Evolutionary conservation across 2,113 vertebrate genomes (phyloP), one percentile per base, ranked within the genome.

Genomic region (Neoarius graeffei): DNA sequence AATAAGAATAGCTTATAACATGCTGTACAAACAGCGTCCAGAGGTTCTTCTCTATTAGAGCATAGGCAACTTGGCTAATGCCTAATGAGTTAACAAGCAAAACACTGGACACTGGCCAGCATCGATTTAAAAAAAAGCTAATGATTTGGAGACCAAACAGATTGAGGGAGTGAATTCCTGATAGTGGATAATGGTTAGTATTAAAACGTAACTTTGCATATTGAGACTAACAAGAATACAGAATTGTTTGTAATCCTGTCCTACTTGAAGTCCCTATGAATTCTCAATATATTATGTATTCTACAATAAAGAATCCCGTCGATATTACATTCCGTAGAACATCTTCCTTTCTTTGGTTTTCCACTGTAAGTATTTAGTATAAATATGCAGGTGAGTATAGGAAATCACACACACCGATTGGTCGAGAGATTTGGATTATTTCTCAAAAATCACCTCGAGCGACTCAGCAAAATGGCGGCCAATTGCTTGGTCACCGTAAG

Each of bases 1-100:
- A 54, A 76, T 57, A 30, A 74, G 81, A 59, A 35, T 89, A 67
- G 85, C 25, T 19, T n/a, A 67, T 67, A 73, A 77, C 88, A 27
- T 8, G 0, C 56, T 11, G 42, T 67, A 79, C 67, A 79, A 71
- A 74, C 62, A 52, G 35, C 59, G 66, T 81, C 84, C 85, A 50
- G 23, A 48, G 56, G 76, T 8, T 81, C 17, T 13, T 62, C 35
- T 15, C 56, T 80, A 30, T 89, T 30, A 84, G 60, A 64, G 4
- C 27, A 5, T 80, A 66, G 69, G 85, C 60, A 62, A 19, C 50
- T 80, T 80, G 64, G 42, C 64, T 81, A 30, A 27, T 42, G 66
- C 82, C 25, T 56, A 56, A 80, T 56, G 59, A 25, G 56, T 86
- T 81, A 86, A 82, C 62, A 27, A 23, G 67, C 74, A 76, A 86